Percentiles rank a stretch among this genome's conserved stretches.
phyloP scores from a whole-genome alignment of 35 echinoderm and acorn worm species.

The Hemicentrotus pulcherrimus region DNA sequence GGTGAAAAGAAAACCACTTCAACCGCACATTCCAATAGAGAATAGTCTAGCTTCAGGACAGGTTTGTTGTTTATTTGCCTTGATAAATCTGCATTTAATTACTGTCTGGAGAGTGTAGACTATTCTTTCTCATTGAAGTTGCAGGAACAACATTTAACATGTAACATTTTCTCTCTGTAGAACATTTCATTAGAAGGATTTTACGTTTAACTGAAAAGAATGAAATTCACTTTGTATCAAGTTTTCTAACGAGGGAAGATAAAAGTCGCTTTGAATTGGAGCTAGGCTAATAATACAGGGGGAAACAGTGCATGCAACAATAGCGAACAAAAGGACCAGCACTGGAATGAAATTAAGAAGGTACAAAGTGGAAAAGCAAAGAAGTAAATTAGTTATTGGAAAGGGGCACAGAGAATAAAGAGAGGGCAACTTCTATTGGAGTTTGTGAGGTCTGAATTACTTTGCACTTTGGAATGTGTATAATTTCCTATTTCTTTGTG shows the following conservation, averaged over 20 bases:
- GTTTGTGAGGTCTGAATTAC: not conserved
- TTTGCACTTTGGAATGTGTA: not conserved
- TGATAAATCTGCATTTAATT: not conserved
- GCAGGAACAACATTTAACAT: not conserved
- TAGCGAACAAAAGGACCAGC: not conserved
- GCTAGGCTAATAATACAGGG: not conserved
- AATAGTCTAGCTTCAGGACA: not conserved
- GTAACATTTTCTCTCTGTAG: not conserved
- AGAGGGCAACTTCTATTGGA: not conserved
- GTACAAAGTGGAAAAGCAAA: not conserved
- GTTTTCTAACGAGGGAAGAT: not conserved
- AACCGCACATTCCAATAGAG: constrained; percentile 1
- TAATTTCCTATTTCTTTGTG: not conserved
- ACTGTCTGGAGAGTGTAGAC: not conserved
- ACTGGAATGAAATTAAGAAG: not conserved
- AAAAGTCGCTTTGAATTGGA: not conserved
- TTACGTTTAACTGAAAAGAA: not conserved
- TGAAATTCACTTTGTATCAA: not conserved
- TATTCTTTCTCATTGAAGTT: not conserved
- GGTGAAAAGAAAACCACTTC: not conserved
- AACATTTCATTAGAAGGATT: not conserved
- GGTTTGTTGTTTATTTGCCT: not conserved
- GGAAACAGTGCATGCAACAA: not conserved
- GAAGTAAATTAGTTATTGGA: not conserved
- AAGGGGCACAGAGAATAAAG: not conserved